Base-by-base conservation (phyloP, 2,797 vertebrate genomes). In the Sebastiscus albofasciatus region DNA sequence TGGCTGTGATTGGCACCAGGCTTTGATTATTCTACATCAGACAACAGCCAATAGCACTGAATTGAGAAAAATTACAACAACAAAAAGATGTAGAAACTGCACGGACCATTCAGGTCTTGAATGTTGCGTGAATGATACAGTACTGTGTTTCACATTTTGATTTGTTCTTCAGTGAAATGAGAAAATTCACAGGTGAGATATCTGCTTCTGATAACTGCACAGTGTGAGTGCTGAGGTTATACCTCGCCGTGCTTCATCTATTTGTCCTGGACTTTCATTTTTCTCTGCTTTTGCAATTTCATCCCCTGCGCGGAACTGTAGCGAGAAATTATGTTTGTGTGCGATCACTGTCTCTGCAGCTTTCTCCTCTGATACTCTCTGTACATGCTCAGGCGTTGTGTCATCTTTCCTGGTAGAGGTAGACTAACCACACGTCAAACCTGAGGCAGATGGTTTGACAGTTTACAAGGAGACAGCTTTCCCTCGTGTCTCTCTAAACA, bases 81-180 rank as follows among this genome's bases (percentile, higher is more conserved):
- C 20, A 72, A 56, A 69, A 27, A 72, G 8, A 36, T 11, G 61
- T 22, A 73, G 29, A 72, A 87, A 77, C 56, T 60, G 76, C 76
- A 83, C 49, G 69, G 79, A 85, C 34, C 71, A 27, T 24, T 29
- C 60, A 72, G 54, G 71, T 72, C 72, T 79, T 62, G 36, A 58
- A 75, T 82, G 83, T 78, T 82, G 76, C 64, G 55, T 14, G 42
- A 70, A 60, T 36, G 82, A 86, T 89, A 90, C 86, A 88, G 88
- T 84, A 92, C 91, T 67, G 71, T 72, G 73, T 85, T 93, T 93
- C 92, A 94, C 93, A 93, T 92, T 93, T 73, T 79, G 22, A 77
- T 70, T 33, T 61, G 69, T 84, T 86, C 78, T 67, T 85, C 82
- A 72, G 66, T 86, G 52, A 85, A 72, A 86, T 80, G 54, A 82